Evolutionary conservation across 2,797 vertebrate species (phyloP), one percentile per base, ranked within the genome.

Genomic region (Oceanodroma leucorhoa): DNA sequence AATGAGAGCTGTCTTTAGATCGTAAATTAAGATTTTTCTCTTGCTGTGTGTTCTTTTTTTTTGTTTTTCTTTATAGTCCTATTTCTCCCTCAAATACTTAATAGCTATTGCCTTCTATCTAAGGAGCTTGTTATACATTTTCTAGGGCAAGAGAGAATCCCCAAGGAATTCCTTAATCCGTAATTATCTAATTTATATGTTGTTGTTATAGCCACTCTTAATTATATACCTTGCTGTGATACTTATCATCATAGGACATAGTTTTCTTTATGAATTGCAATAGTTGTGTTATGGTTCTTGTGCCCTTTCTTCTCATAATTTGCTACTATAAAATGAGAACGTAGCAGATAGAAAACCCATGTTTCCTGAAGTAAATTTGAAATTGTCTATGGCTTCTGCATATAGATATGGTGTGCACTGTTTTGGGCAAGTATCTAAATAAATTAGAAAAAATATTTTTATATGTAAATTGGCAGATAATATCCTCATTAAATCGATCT

Each of bases 141-240:
- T 96, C 92, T 93, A 92, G 82, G 88, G 41, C 81, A 94, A 50
- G 78, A 86, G 61, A 79, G 75, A 91, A 85, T 95, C 90, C 50
- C 60, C 43, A 83, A 84, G 91, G 92, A 88, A 83, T 85, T 87
- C 77, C 83, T 96, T 95, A 94, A 96, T 94, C 94, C 93, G 81
- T 94, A 94, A 93, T 93, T 95, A 96, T 83, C 94, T 93, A 95
- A 96, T 95, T 93, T 97, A 87, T 96, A 87, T 86, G 83, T 95
- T 95, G 87, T 83, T 90, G 81, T 95, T 96, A 89, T 72, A 89
- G 79, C 62, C 81, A 58, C 41, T 90, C 82, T 90, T 87, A 94
- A 95, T 96, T 95, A 94, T 92, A 85, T 87, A 94, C 85, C 95
- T 93, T 93, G 76, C 82, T 91, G 90, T 89, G 93, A 90, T 90